Conservation (phyloP, 2,888 invertebrate species). For the Sarcophaga variegata region DNA sequence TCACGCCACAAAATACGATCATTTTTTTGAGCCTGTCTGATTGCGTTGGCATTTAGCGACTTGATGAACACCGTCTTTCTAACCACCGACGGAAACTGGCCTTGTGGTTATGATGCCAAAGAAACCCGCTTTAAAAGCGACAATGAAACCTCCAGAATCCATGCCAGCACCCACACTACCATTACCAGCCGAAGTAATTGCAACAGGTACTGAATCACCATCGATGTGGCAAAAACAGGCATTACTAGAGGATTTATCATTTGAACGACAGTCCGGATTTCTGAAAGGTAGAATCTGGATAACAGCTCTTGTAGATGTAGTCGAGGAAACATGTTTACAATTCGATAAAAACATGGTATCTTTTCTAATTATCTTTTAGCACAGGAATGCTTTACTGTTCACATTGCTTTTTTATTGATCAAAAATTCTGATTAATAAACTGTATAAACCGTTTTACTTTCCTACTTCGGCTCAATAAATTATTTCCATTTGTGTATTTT, state of each 20-base stretch:
- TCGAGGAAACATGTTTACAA: too few relatives aligned
- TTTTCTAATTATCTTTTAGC: too few relatives aligned
- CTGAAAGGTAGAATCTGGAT: too few relatives aligned
- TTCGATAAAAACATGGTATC: too few relatives aligned
- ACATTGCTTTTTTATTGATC: too few relatives aligned
- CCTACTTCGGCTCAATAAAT: too few relatives aligned
- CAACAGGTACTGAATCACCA: constrained; percentile 19
- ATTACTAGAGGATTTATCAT: constrained; percentile 30
- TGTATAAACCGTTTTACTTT: too few relatives aligned
- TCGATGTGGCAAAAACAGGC: constrained; percentile 30
- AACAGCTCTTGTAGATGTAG: too few relatives aligned
- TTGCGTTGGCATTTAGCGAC: constrained; percentile 83
- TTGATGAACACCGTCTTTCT: constrained; percentile 78
- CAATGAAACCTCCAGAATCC: background rate
- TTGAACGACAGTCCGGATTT: too few relatives aligned
- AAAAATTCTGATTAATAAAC: too few relatives aligned
- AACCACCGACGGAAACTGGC: constrained; percentile 56
- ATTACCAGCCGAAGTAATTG: background rate
- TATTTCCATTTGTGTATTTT: too few relatives aligned
- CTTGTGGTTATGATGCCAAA: constrained; percentile 3
- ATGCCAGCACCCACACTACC: background rate
- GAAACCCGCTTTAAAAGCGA: constrained; percentile 9
- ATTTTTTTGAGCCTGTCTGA: constrained; percentile 83
- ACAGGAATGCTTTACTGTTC: too few relatives aligned
- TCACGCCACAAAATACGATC: constrained; percentile 82